Evolutionary conservation across 2,797 vertebrate genomes (phyloP).

Genomic region (Pseudocheirus occidentalis): DNA sequence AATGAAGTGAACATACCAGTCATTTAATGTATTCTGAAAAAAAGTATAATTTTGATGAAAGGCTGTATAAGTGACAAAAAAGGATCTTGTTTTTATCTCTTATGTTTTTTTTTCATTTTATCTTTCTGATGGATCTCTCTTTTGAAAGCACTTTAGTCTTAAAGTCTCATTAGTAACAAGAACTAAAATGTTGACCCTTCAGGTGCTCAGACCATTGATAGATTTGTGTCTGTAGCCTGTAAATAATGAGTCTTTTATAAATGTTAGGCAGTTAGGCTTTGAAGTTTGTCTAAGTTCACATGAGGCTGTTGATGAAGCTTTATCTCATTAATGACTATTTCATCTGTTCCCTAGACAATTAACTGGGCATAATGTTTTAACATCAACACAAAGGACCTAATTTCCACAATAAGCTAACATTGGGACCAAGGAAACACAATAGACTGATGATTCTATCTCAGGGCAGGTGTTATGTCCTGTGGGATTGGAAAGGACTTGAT

Average conservation of each 20-base stretch:
- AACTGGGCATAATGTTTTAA: slow-evolving; percentile 15
- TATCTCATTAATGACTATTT: slow-evolving; percentile 5
- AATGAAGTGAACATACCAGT: slow-evolving; percentile 37
- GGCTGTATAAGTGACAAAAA: slow-evolving; percentile 39
- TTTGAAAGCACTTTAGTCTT: slow-evolving; percentile 37
- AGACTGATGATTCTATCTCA: slow-evolving; percentile 36
- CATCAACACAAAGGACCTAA: slow-evolving; percentile 47
- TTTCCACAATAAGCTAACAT: slow-evolving; percentile 42
- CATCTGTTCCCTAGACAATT: slow-evolving; percentile 37
- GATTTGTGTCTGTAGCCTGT: slow-evolving; percentile 32
- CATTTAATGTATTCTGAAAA: slow-evolving; percentile 49
- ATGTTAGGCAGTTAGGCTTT: slow-evolving; percentile 2
- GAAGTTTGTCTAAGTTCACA: slow-evolving; percentile 20
- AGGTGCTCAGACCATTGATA: neutral
- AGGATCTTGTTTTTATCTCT: neutral
- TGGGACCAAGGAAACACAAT: slow-evolving; percentile 27
- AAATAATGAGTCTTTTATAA: slow-evolving; percentile 28
- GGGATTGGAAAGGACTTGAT: neutral
- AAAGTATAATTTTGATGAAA: slow-evolving; percentile 42
- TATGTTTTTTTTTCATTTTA: slow-evolving; percentile 26
- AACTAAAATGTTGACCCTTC: slow-evolving; percentile 8
- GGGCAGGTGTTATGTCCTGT: neutral
- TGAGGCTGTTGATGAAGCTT: slow-evolving; percentile 1
- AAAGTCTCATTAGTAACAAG: slow-evolving; percentile 42
- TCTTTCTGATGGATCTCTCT: slow-evolving; percentile 39